Evolutionary conservation across 2,888 invertebrate species (phyloP).

Genomic region (Suillia variegata): DNA sequence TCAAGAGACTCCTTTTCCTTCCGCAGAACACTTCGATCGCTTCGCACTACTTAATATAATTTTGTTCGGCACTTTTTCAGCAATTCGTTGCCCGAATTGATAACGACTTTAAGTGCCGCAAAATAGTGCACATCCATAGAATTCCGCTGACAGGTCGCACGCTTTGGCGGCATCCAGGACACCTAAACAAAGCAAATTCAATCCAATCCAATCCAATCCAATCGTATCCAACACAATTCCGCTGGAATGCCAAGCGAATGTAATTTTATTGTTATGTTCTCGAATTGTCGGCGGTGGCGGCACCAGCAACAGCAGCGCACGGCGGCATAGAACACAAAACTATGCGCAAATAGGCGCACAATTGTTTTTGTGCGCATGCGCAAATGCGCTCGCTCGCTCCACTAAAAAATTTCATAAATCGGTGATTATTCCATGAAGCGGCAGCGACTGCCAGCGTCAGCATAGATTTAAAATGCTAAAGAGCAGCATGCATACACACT

Average conservation of each 20-base stretch:
- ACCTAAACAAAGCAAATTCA: no score
- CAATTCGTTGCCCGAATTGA: conserved; percentile 52
- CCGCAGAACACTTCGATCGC: no score
- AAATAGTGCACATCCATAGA: not conserved
- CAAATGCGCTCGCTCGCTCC: not conserved
- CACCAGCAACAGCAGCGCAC: no score
- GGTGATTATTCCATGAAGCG: no score
- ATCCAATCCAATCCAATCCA: no score
- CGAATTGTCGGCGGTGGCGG: no score
- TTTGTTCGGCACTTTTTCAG: no score
- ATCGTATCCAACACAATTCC: not conserved
- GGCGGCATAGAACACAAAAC: no score
- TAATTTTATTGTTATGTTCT: not conserved
- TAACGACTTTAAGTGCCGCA: not conserved
- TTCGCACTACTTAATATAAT: no score
- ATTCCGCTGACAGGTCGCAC: conserved; percentile 1
- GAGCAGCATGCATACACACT: not conserved
- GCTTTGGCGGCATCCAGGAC: not conserved
- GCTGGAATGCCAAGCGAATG: conserved; percentile 1
- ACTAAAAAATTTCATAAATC: not conserved
- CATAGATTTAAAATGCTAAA: not conserved
- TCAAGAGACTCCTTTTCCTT: no score
- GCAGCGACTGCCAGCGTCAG: not conserved
- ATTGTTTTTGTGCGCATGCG: not conserved
- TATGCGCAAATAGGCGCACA: not conserved